Base-by-base conservation (phyloP, 2,888 invertebrate species). In the Ochlodes sylvanus region DNA sequence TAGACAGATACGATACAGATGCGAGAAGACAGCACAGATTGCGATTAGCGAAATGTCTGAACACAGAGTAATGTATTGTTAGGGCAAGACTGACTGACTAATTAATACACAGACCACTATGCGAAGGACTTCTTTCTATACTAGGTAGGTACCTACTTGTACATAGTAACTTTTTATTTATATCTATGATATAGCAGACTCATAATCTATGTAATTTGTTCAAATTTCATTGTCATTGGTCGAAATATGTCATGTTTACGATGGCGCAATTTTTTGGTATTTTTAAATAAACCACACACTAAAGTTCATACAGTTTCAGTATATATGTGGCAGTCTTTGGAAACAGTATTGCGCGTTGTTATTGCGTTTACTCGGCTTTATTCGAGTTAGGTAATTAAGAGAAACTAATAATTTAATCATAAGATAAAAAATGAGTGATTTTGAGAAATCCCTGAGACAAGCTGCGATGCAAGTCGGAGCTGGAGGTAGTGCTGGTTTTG, bases 401-500 rank as follows among this genome's bases (percentile, higher is more conserved):
- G 10, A 38, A 17, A 27, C 2, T 10, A 12, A 56, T 17, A 14
- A 41, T 41, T 19, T 14, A 14, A 17, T 19, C 19, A 41, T 6
- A 1, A 19, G 6, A 14, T 0, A 27, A 1, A 87, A 77, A 76
- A 92, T 92, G 92, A 74, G 86, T 73, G 92, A 93, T 56, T 71
- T 90, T 57, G 89, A 93, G 73, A 88, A 85, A 71, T 70, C 94
- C 68, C 77, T 95, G 50, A 96, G 96, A 83, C 95, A 97, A 86
- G 97, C 96, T 65, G 95, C 94, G 0, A 96, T 97, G 90, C 97
- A 98, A 92, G 95, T 97, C 77, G 96, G 96, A 58, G 96, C 98
- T 71, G 98, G 98, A 71, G 98, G 98, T 66, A 97, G 97, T 74
- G 98, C 98, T 78, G 98, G 97, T 85, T 98, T 99, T 88, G 95